These are phyloP conservation scores for Teleogryllus occipitalis DNA, from an alignment of 1,140 invertebrate species.

Conservation along the genomic window DNA sequence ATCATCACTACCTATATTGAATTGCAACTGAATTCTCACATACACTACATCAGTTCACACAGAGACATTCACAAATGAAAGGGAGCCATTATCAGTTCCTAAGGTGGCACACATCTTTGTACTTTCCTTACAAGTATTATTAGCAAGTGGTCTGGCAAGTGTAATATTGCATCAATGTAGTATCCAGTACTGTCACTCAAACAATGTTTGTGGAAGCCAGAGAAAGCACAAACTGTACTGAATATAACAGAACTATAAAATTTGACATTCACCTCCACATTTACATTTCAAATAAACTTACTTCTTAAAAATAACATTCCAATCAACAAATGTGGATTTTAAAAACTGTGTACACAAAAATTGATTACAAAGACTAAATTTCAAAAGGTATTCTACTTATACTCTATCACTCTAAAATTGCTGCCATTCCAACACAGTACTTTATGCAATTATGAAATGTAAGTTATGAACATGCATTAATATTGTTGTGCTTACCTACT, in stretches of 20 bases:
- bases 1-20: neutral
- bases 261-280: neutral
- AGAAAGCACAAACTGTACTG: neutral
- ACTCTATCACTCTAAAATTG: neutral
- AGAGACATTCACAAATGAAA: neutral
- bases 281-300: neutral
- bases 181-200: too few relatives aligned
- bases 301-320: neutral
- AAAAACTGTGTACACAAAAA: neutral
- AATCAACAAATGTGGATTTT: slow-evolving; percentile 1
- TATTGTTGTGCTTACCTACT: too few relatives aligned
- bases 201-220: too few relatives aligned
- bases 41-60: neutral
- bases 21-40: neutral
- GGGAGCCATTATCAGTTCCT: neutral
- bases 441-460: neutral
- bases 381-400: neutral
- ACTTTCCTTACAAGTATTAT: neutral
- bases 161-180: too few relatives aligned
- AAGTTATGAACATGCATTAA: too few relatives aligned
- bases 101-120: neutral
- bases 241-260: neutral
- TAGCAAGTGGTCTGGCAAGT: neutral
- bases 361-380: neutral
- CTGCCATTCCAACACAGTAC: neutral